Evolutionary conservation across 2,888 invertebrate species (phyloP).

Genomic region (Monoplex corrugatus): DNA sequence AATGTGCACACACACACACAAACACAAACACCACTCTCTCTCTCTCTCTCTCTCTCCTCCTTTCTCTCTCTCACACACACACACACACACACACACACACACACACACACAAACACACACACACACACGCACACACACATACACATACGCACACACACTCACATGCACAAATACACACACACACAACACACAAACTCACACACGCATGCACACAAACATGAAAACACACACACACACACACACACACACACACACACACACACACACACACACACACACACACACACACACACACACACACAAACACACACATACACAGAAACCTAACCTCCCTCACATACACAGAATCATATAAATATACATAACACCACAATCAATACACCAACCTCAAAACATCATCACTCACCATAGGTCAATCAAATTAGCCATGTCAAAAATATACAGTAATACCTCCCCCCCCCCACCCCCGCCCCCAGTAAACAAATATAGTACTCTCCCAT

Average conservation of each 20-base stretch:
- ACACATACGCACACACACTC: neutral
- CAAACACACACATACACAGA: neutral
- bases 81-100: neutral
- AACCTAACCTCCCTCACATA: neutral
- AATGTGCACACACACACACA: no score
- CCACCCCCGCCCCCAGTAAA: no score
- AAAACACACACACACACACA: neutral
- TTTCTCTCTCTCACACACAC: neutral
- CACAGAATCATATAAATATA: neutral
- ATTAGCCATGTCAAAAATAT: no score
- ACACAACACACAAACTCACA: neutral
- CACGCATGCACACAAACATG: no score
- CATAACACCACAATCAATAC: no score
- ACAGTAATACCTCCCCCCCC: no score
- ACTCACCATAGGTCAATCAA: no score
- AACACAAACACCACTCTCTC: no score
- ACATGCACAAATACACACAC: neutral
- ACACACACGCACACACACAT: neutral
- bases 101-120: neutral
- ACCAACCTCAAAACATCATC: no score
- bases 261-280: conserved; percentile 5
- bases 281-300: neutral
- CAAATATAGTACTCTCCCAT: no score
- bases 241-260: neutral
- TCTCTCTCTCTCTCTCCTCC: no score